phyloP scores from a whole-genome alignment of 2,797 vertebrate species.

The Rhynchonycteris naso region DNA sequence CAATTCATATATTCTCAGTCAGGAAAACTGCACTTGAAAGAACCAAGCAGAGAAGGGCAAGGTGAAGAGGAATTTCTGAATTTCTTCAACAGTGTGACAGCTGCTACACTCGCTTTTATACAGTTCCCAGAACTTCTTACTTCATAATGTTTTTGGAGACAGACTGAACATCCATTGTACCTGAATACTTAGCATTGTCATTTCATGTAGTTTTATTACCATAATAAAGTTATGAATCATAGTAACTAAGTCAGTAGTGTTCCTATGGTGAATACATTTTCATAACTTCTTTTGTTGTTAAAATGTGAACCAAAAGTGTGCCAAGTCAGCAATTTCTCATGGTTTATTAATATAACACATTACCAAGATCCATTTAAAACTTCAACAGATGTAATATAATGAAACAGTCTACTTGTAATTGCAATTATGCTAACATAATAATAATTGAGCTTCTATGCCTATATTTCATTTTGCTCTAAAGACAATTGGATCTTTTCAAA shows the following conservation, averaged over 20 bases:
- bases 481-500: conserved; percentile 81
- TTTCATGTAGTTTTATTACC: conserved; percentile 87
- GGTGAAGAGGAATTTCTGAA: background rate
- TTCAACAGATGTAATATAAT: conserved; percentile 86
- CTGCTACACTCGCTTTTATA: conserved; percentile 72
- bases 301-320: conserved; percentile 85
- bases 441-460: conserved; percentile 84
- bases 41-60: conserved; percentile 10
- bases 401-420: conserved; percentile 87
- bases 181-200: conserved; percentile 79
- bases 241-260: conserved; percentile 84
- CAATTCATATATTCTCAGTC: conserved; percentile 34
- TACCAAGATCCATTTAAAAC: conserved; percentile 83
- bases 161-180: conserved; percentile 81
- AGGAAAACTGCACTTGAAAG: conserved; percentile 10
- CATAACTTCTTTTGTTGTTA: conserved; percentile 86
- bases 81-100: conserved; percentile 69
- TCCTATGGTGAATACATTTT: conserved; percentile 86
- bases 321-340: conserved; percentile 86
- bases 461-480: conserved; percentile 83
- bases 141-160: conserved; percentile 81
- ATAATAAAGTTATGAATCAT: conserved; percentile 88
- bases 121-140: conserved; percentile 78
- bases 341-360: conserved; percentile 86
- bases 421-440: conserved; percentile 87